Evolutionary conservation across 92 coral and sea anemone genomes (phyloP).

Genomic region (Bergia sp.): DNA sequence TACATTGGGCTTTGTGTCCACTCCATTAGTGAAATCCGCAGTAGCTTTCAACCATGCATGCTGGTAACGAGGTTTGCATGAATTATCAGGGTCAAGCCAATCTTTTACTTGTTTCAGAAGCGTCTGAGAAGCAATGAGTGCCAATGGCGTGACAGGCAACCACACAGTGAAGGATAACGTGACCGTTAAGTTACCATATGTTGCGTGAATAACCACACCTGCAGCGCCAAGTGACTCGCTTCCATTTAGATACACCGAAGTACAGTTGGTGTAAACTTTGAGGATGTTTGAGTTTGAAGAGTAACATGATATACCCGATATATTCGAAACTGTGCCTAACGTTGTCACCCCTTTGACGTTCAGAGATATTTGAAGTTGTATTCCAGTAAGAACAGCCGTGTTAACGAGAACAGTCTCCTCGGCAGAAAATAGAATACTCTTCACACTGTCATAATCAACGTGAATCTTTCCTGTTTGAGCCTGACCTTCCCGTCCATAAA

Average conservation of each 20-base stretch:
- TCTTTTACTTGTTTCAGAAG: conserved; percentile 50
- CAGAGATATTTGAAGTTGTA: conserved; percentile 30
- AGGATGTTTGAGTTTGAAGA: conserved; percentile 12
- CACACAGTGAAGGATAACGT: conserved; percentile 23
- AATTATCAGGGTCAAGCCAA: conserved; percentile 59
- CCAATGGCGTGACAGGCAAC: conserved; percentile 13
- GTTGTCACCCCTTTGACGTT: conserved; percentile 41
- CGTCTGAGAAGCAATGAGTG: conserved; percentile 41
- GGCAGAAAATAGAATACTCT: conserved; percentile 41
- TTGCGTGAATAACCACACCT: neutral
- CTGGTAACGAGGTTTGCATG: conserved; percentile 64
- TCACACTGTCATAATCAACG: conserved; percentile 37
- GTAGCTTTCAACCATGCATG: conserved; percentile 58
- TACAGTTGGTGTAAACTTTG: conserved; percentile 8
- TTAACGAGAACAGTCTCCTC: conserved; percentile 47
- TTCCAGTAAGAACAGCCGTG: conserved; percentile 57
- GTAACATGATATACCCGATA: conserved; percentile 26
- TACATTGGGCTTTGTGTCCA: conserved; percentile 25
- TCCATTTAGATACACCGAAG: conserved; percentile 23
- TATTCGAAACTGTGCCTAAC: conserved; percentile 27
- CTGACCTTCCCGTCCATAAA: conserved; percentile 48
- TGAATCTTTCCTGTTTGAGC: conserved; percentile 37
- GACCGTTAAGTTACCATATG: neutral
- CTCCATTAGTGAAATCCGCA: conserved; percentile 49
- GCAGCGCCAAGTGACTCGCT: conserved; percentile 19